These are phyloP conservation scores for Drosophila ficusphila DNA, from an alignment of 1,140 invertebrate genomes.

Conservation along the genomic window DNA sequence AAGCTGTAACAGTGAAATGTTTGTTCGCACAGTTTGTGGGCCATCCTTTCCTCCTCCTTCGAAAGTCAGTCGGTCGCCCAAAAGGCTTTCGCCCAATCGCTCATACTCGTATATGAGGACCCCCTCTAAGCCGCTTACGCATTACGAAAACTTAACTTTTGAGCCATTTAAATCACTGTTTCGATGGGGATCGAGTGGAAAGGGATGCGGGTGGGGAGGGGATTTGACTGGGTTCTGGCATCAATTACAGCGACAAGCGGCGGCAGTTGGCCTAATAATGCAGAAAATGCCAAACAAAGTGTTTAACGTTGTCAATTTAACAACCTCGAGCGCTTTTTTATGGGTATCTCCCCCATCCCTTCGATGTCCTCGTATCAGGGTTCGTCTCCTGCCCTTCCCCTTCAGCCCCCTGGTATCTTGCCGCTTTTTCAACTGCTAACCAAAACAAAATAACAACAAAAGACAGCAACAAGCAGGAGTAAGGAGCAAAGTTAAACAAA, in stretches of 20 bases:
- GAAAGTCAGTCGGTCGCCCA: neutral
- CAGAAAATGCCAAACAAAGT: constrained; percentile 83
- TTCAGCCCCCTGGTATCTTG: constrained; percentile 1
- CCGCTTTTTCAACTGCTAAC: constrained; percentile 43
- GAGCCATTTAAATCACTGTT: constrained; percentile 80
- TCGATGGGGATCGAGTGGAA: constrained; percentile 1
- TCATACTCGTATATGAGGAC: constrained; percentile 29
- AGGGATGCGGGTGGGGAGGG: neutral
- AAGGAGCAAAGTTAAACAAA: constrained; percentile 71
- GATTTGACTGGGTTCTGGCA: constrained; percentile 43
- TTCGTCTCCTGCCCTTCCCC: neutral
- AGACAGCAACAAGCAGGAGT: constrained; percentile 37
- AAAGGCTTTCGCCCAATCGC: constrained; percentile 22
- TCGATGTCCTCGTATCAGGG: constrained; percentile 1
- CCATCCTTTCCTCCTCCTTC: neutral
- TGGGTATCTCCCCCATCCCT: constrained; percentile 28
- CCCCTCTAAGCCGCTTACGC: constrained; percentile 69
- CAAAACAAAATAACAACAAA: constrained; percentile 53
- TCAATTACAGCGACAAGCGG: constrained; percentile 72
- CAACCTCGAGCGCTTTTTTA: constrained; percentile 82
- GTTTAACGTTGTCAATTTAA: constrained; percentile 83
- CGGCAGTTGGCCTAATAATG: constrained; percentile 79
- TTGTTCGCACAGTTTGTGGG: constrained; percentile 21
- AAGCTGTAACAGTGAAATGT: constrained; percentile 38
- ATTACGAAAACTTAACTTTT: constrained; percentile 81